These are phyloP conservation scores for Tetragonula carbonaria DNA, from an alignment of 2,888 invertebrate species.

Conservation along the genomic window DNA sequence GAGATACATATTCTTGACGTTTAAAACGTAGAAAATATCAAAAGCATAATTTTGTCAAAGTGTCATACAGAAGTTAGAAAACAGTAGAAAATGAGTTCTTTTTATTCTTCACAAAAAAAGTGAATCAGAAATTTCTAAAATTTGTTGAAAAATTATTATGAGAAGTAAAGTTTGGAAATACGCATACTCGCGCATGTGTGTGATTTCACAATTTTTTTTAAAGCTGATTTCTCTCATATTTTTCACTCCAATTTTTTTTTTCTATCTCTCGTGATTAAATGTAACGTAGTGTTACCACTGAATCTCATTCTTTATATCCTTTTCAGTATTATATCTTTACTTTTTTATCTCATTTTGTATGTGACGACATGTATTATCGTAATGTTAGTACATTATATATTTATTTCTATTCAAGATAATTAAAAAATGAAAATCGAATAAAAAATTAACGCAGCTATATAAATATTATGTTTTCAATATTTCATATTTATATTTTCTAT, in stretches of 20 bases:
- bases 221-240: background rate
- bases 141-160: background rate
- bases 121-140: too few species aligned
- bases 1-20: background rate
- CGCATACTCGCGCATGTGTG: too few species aligned
- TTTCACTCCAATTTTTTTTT: background rate
- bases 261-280: background rate
- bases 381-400: too few species aligned
- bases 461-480: too few species aligned
- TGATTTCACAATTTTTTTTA: background rate
- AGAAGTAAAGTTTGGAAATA: background rate
- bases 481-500: too few species aligned
- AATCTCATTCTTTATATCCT: background rate
- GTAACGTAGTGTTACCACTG: background rate
- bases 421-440: too few species aligned
- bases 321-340: background rate
- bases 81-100: background rate
- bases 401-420: too few species aligned
- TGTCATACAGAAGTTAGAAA: background rate
- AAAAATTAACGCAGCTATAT: too few species aligned
- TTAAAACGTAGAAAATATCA: background rate
- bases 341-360: background rate
- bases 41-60: too few species aligned
- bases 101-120: background rate
- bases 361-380: too few species aligned